Percentiles rank a stretch among this genome's conserved stretches.
phyloP scores from a whole-genome alignment of 2,888 invertebrate species.

The Leptinotarsa juncta region DNA sequence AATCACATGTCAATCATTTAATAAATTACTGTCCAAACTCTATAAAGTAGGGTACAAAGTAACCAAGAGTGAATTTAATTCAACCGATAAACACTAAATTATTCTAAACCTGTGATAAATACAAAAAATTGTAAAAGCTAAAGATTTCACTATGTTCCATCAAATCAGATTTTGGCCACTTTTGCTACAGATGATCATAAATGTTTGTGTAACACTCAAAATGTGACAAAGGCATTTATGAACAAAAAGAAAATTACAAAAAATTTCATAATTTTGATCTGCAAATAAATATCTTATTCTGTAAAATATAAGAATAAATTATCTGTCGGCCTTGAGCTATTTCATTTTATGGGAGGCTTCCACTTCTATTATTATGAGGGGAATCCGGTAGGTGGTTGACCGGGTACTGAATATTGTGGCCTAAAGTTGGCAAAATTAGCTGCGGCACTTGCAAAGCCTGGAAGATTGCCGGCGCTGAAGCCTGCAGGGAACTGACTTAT shows the following conservation, averaged over 20 bases:
- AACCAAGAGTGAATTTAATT: not conserved
- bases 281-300: slow-evolving; percentile 24
- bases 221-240: slow-evolving; percentile 7
- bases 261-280: slow-evolving; percentile 10
- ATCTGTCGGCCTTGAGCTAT: slow-evolving; percentile 14
- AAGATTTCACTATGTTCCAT: not conserved
- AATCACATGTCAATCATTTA: slow-evolving; percentile 12
- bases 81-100: not conserved
- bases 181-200: not conserved
- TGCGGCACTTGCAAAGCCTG: slow-evolving; percentile 80
- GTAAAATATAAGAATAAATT: slow-evolving; percentile 19
- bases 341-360: slow-evolving; percentile 14
- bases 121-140: slow-evolving; percentile 15
- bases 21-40: slow-evolving; percentile 16
- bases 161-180: slow-evolving; percentile 2
- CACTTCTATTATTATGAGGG: slow-evolving; percentile 58
- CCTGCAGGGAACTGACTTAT: slow-evolving; percentile 89
- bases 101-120: slow-evolving; percentile 3
- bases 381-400: slow-evolving; percentile 68
- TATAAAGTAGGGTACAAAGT: not conserved
- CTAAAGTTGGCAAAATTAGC: slow-evolving; percentile 91
- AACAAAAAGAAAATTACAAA: not conserved
- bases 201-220: not conserved
- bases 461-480: slow-evolving; percentile 79
- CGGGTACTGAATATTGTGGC: slow-evolving; percentile 85